Percentiles rank a stretch among this genome's conserved stretches.
These are phyloP conservation scores for Byasa hedistus DNA, from an alignment of 2,888 invertebrate genomes.

Conservation along the genomic window DNA sequence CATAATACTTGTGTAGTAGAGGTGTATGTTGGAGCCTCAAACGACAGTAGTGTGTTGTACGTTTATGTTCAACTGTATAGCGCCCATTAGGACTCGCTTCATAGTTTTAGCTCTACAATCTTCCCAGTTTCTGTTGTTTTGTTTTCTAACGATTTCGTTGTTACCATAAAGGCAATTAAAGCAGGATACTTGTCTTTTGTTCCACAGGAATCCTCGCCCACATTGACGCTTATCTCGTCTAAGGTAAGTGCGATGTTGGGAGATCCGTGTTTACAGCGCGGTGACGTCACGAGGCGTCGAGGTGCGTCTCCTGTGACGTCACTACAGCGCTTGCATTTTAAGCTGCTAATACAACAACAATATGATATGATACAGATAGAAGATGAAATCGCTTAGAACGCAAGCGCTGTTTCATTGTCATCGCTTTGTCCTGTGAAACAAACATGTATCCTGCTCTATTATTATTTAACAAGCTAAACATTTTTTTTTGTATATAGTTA, in stretches of 20 bases:
- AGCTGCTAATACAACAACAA: background rate
- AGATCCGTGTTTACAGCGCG: constrained; percentile 15
- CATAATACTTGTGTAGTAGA: background rate
- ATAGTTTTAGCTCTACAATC: background rate
- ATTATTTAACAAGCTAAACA: constrained; percentile 27
- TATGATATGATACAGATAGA: background rate
- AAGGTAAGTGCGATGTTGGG: constrained; percentile 81
- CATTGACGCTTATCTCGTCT: constrained; percentile 88
- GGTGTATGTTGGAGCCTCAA: background rate
- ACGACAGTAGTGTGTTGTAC: background rate
- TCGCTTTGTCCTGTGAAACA: constrained; percentile 55
- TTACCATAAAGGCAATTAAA: constrained; percentile 56
- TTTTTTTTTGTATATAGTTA: too few relatives aligned
- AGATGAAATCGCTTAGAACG: constrained; percentile 13
- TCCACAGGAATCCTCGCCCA: constrained; percentile 88
- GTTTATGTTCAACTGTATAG: too few relatives aligned
- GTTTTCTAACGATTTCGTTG: constrained; percentile 3
- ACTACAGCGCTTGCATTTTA: constrained; percentile 23
- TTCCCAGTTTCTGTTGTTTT: background rate
- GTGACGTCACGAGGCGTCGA: constrained; percentile 15
- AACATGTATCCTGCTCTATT: constrained; percentile 53
- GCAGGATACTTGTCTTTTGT: constrained; percentile 75
- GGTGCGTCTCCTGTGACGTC: constrained; percentile 21
- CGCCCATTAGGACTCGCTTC: background rate
- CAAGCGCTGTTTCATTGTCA: constrained; percentile 43